A percentile compares a stretch with the other conserved stretches of the same genome.
These are phyloP conservation scores for Homalodisca vitripennis DNA, from an alignment of 1,140 invertebrate species.

Conservation along the genomic window DNA sequence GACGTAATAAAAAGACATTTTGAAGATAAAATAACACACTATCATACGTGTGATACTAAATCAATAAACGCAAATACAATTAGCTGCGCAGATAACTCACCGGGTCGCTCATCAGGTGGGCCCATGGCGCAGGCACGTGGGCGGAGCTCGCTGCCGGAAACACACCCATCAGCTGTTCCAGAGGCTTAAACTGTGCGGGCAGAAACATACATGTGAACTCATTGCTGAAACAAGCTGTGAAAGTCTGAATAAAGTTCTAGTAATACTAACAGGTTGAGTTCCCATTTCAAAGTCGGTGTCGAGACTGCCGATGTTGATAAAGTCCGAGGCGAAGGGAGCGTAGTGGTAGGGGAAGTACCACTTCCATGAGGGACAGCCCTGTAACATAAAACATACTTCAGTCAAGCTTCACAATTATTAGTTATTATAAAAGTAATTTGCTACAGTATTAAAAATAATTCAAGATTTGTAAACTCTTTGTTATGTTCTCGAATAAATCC, in stretches of 20 bases:
- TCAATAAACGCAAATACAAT: too few relatives aligned
- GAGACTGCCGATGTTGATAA: slow-evolving; percentile 85
- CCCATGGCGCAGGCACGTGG: slow-evolving; percentile 93
- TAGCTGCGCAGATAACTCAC: too few relatives aligned
- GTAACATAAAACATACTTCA: slow-evolving; percentile 36
- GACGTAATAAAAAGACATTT: too few relatives aligned
- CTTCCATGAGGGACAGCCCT: slow-evolving; percentile 98
- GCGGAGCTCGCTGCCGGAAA: slow-evolving; percentile 96
- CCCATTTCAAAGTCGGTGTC: slow-evolving; percentile 85
- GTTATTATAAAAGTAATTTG: not conserved
- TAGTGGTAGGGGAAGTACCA: slow-evolving; percentile 99
- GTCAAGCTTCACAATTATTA: not conserved
- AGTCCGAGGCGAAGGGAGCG: slow-evolving; percentile 99
- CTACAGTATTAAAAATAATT: too few relatives aligned
- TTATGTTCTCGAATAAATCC: too few relatives aligned
- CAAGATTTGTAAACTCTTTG: too few relatives aligned
- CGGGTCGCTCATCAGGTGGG: slow-evolving; percentile 89
- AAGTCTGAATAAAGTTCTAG: slow-evolving; percentile 17
- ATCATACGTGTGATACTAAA: too few relatives aligned
- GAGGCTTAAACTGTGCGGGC: slow-evolving; percentile 89
- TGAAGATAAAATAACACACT: too few relatives aligned
- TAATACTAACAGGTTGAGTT: slow-evolving; percentile 74
- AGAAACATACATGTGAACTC: slow-evolving; percentile 44
- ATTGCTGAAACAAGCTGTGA: slow-evolving; percentile 4
- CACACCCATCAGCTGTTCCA: slow-evolving; percentile 99